Conservation (phyloP, 2,113 vertebrate genomes). For the Rhinopomastus cyanomelas region DNA sequence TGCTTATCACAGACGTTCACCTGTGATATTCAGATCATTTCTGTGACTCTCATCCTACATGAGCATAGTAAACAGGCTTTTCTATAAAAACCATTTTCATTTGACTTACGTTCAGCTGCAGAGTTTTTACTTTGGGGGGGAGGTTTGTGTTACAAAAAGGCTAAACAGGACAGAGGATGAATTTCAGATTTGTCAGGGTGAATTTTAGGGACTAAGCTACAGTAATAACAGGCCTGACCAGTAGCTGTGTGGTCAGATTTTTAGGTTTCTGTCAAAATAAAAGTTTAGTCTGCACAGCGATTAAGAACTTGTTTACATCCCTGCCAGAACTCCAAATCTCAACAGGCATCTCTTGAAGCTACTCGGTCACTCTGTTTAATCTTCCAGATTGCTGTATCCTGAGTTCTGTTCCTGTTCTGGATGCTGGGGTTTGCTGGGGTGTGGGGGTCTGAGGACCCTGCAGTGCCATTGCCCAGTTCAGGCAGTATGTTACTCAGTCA, state of each 20-base stretch:
- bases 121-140: background rate
- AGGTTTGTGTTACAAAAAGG: background rate
- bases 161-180: too few relatives aligned
- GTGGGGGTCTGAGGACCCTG: background rate
- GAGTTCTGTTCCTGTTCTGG: background rate
- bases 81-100: background rate
- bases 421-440: background rate
- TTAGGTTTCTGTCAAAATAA: background rate
- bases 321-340: background rate
- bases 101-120: background rate
- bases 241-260: background rate
- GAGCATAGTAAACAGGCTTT: background rate
- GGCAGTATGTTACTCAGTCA: too few relatives aligned
- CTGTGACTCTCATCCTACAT: background rate
- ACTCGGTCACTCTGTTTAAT: background rate
- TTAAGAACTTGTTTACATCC: background rate
- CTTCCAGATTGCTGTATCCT: background rate
- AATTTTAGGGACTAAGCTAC: background rate
- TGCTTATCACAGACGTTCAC: accelerated
- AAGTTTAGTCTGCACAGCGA: background rate
- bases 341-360: background rate
- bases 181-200: background rate
- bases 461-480: background rate
- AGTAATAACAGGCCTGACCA: background rate
- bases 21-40: background rate